A percentile compares a stretch with the other conserved stretches of the same genome.
These are phyloP conservation scores for Tragelaphus imberbis DNA, from an alignment of 2,113 vertebrate species.

Conservation along the genomic window DNA sequence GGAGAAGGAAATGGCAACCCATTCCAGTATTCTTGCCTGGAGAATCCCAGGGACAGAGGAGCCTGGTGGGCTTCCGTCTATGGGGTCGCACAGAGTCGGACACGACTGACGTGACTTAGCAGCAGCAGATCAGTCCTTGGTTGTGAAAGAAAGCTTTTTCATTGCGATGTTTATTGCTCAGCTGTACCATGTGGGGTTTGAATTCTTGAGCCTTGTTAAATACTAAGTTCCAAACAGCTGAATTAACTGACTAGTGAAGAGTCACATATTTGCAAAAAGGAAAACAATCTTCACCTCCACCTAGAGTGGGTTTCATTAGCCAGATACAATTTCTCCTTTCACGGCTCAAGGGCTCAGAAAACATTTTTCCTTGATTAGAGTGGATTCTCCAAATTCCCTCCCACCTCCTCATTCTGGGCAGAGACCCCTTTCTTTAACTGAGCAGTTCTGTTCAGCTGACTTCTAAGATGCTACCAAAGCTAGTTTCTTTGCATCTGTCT, in stretches of 20 bases:
- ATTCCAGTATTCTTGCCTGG: too few relatives aligned
- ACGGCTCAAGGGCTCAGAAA: neutral
- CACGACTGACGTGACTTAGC: too few relatives aligned
- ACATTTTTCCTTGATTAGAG: neutral
- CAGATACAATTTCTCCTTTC: slow-evolving; percentile 22
- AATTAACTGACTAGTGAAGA: neutral
- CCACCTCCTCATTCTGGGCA: neutral
- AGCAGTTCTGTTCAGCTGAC: neutral
- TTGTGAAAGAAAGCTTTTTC: neutral
- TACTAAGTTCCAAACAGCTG: neutral
- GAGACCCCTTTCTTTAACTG: neutral
- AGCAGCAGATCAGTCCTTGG: too few relatives aligned
- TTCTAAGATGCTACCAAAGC: neutral
- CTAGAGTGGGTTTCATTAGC: neutral
- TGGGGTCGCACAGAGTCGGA: too few relatives aligned
- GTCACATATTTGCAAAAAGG: slow-evolving; percentile 5
- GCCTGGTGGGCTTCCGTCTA: too few relatives aligned
- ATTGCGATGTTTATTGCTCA: neutral
- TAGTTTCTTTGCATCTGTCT: neutral
- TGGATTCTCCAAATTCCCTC: neutral
- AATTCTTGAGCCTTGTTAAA: neutral
- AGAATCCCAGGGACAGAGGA: too few relatives aligned
- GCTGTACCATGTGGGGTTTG: neutral
- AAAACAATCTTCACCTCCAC: neutral
- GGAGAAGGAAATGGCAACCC: too few relatives aligned